Percentiles rank a stretch among this genome's conserved stretches.
phyloP scores from a whole-genome alignment of 2,113 vertebrate species.

The Clupea harengus region DNA sequence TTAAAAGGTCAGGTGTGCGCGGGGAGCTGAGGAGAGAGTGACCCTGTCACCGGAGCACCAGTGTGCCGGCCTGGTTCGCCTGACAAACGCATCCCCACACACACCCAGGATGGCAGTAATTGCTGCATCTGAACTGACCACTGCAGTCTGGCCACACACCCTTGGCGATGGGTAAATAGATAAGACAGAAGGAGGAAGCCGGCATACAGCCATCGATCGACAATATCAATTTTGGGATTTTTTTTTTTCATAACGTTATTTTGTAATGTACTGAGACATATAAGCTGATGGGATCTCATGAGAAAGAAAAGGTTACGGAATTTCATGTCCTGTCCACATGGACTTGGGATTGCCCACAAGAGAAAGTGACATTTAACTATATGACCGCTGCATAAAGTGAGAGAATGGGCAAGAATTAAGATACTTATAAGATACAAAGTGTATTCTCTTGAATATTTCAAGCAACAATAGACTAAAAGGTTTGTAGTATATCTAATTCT shows the following conservation, averaged over 20 bases:
- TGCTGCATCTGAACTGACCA: constrained; percentile 36
- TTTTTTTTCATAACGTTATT: constrained; percentile 1
- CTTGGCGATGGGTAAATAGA: constrained; percentile 28
- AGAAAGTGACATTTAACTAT: background rate
- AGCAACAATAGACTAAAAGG: too few species aligned
- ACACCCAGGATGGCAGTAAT: constrained; percentile 19
- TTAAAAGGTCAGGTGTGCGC: constrained; percentile 57
- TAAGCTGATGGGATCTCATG: constrained; percentile 26
- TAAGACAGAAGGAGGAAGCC: background rate
- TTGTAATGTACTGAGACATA: background rate
- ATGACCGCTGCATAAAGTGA: too few species aligned
- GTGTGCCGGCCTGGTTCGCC: background rate
- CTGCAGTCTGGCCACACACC: constrained; percentile 52
- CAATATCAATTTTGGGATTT: constrained; percentile 37
- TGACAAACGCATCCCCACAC: background rate
- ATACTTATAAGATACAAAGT: too few species aligned
- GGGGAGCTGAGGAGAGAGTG: constrained; percentile 50
- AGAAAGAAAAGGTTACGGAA: constrained; percentile 26
- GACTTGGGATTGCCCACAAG: background rate
- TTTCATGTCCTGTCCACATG: background rate
- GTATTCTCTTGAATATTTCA: too few species aligned
- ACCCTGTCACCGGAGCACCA: constrained; percentile 43
- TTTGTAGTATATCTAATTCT: too few species aligned
- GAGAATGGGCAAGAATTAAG: too few species aligned
- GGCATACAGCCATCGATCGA: constrained; percentile 36